Base-by-base conservation (phyloP, 2,797 vertebrate genomes). In the Poeciliopsis turneri region DNA sequence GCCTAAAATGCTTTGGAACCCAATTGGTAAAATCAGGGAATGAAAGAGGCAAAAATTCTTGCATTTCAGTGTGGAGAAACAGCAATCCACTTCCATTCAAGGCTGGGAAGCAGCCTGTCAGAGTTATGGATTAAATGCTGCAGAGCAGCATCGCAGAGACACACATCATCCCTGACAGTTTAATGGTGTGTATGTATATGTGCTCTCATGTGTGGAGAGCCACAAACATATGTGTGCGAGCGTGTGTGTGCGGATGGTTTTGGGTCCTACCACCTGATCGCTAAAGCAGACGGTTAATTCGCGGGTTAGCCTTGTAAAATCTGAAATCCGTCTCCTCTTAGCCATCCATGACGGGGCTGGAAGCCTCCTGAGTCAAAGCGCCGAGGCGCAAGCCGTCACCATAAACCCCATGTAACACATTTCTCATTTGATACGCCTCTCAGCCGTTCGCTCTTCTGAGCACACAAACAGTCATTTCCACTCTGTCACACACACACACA, bases 321-420 rank as follows among this genome's bases (percentile, higher is more conserved):
- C 75, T 82, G 30, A 88, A 88, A 87, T 82, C 57, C 59, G 80
- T 82, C 81, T 92, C 79, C 76, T 76, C 83, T 74, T 79, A 68
- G 78, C 55, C 82, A 80, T 80, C 85, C 82, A 82, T 82, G 85
- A 89, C 84, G 61, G 76, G 68, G 64, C 84, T 85, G 77, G 81
- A 89, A 90, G 90, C 91, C 90, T 89, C 86, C 79, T 76, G 45
- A 74, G 82, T 78, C 78, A 45, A 71, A 79, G 82, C 9, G 18
- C 88, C 83, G 81, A 82, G 89, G 72, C 91, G 78, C 87, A 88
- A 80, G 73, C 82, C 59, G 83, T 81, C 92, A 94, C 88, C 91
- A 74, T 90, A 92, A 93, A 92, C 87, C 89, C 90, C 71, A 88
- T 91, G 88, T 90, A 93, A 91, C 91, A 92, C 92, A 92, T 92